Conservation (phyloP, 1,140 invertebrate genomes). For the Drosophila leontia region DNA sequence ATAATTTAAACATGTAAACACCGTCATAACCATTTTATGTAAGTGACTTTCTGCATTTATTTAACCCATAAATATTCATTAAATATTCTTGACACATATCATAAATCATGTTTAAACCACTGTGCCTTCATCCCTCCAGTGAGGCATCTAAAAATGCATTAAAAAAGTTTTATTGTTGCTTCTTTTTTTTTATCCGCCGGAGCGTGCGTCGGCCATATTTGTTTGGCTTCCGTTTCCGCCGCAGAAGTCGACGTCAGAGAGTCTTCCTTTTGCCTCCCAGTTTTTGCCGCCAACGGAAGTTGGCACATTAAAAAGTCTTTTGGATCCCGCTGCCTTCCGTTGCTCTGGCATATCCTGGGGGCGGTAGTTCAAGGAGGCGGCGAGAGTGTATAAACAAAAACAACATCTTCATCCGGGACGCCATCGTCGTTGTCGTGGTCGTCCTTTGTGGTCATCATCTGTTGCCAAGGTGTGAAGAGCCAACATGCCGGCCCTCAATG, state of each 20-base stretch:
- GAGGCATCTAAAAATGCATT: conserved; percentile 65
- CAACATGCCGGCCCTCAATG: conserved; percentile 71
- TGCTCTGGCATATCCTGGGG: conserved; percentile 23
- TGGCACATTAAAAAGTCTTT: conserved; percentile 67
- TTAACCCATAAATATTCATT: conserved; percentile 23
- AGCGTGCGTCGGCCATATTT: conserved; percentile 70
- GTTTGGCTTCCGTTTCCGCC: conserved; percentile 78
- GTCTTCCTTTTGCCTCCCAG: conserved; percentile 15
- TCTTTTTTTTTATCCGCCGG: conserved; percentile 25
- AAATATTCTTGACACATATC: background rate
- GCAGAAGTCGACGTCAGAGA: conserved; percentile 25
- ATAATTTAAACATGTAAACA: background rate
- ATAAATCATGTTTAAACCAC: conserved; percentile 34
- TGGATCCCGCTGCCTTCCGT: conserved; percentile 28
- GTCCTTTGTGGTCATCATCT: conserved; percentile 37
- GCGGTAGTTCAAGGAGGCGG: conserved; percentile 30
- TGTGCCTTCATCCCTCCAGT: conserved; percentile 29
- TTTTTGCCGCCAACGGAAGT: conserved; percentile 56
- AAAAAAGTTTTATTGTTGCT: conserved; percentile 74
- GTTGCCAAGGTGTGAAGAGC: conserved; percentile 69
- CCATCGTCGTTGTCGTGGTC: background rate
- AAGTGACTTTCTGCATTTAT: background rate
- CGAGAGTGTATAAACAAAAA: conserved; percentile 51
- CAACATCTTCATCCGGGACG: conserved; percentile 41
- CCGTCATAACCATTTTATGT: background rate